Evolutionary conservation across 2,797 vertebrate species (phyloP).

Genomic region (Lophius americanus): DNA sequence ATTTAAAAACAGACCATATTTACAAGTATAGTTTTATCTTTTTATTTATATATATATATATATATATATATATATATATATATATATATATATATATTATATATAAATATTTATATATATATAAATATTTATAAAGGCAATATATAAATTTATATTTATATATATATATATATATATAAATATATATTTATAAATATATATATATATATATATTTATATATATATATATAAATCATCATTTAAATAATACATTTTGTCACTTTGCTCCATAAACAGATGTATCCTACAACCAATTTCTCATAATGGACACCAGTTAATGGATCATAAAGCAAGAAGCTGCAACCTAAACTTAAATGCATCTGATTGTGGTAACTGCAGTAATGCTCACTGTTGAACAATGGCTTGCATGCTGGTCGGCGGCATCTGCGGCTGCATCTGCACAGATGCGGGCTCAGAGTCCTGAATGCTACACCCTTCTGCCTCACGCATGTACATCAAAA

Average conservation of each 20-base stretch:
- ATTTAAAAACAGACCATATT: constrained; percentile 62
- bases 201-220: constrained; percentile 49
- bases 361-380: constrained; percentile 8
- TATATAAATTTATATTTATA: no score
- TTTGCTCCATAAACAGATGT: constrained; percentile 27
- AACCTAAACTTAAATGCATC: not conserved
- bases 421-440: constrained; percentile 79
- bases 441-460: constrained; percentile 83
- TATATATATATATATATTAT: no score
- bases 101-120: no score
- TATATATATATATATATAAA: no score
- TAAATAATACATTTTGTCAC: constrained; percentile 60
- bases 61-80: constrained; percentile 26
- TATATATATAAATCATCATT: constrained; percentile 55
- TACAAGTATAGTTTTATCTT: constrained; percentile 59
- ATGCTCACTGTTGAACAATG: not conserved
- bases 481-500: constrained; percentile 89
- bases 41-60: constrained; percentile 50
- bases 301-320: constrained; percentile 16
- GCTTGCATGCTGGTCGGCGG: constrained; percentile 69
- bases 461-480: constrained; percentile 75
- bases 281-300: constrained; percentile 29
- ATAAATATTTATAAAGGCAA: constrained; percentile 50
- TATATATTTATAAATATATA: no score
- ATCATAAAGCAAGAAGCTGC: constrained; percentile 30